Conservation (phyloP, 2,888 invertebrate species). For the Habroteleia sp. region DNA sequence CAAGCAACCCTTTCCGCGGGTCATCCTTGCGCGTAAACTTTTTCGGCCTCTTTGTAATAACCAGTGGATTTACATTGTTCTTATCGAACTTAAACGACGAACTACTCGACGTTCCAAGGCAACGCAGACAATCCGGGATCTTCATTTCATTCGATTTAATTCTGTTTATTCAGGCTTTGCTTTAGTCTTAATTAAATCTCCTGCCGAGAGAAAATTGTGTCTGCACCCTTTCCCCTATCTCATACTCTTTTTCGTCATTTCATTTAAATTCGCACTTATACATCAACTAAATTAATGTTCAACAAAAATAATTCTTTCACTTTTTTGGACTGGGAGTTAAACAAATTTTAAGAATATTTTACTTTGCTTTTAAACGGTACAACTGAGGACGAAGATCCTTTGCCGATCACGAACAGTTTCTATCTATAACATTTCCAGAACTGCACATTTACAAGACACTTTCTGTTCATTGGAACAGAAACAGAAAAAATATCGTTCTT, state of each 20-base stretch:
- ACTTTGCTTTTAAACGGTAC: too few relatives aligned
- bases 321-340: too few relatives aligned
- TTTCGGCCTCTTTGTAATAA: constrained; percentile 72
- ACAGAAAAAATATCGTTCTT: constrained; percentile 30
- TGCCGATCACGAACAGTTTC: constrained; percentile 10
- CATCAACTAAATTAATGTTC: too few relatives aligned
- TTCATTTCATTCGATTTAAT: constrained; percentile 66
- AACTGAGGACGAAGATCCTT: not conserved
- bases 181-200: constrained; percentile 2
- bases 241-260: too few relatives aligned
- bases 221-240: too few relatives aligned
- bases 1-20: constrained; percentile 43
- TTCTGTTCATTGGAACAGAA: constrained; percentile 28
- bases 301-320: too few relatives aligned
- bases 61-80: constrained; percentile 71
- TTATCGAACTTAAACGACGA: constrained; percentile 40
- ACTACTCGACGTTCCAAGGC: constrained; percentile 66
- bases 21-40: constrained; percentile 45
- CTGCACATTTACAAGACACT: not conserved
- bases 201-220: too few relatives aligned
- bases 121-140: constrained; percentile 72
- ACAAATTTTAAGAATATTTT: too few relatives aligned
- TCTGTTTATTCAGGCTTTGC: not conserved
- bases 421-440: constrained; percentile 13
- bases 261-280: too few relatives aligned